phyloP scores from a whole-genome alignment of 1,140 invertebrate species.

The Drosophila rufa region DNA sequence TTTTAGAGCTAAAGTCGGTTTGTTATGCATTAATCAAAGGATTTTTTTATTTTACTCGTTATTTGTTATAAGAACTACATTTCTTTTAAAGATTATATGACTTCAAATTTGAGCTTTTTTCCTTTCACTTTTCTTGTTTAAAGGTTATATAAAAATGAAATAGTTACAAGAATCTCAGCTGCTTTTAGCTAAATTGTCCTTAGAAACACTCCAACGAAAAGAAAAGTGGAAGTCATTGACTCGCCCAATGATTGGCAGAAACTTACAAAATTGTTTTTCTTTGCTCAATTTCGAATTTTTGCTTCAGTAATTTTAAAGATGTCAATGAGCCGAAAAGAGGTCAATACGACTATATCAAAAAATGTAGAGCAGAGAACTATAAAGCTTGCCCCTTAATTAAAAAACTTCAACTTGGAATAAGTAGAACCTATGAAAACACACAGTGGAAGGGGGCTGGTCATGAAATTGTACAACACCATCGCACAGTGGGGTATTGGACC shows the following conservation, averaged over 20 bases:
- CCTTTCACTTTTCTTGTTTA: neutral
- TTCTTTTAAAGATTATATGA: too few species aligned
- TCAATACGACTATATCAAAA: too few species aligned
- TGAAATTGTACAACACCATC: constrained; percentile 53
- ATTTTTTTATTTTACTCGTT: too few species aligned
- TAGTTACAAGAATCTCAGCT: constrained; percentile 10
- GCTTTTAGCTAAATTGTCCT: neutral
- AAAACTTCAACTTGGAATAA: neutral
- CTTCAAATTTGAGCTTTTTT: too few species aligned
- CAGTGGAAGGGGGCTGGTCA: neutral
- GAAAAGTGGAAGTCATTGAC: constrained; percentile 17
- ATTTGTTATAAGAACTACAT: too few species aligned
- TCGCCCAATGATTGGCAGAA: constrained; percentile 25
- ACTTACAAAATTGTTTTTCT: constrained; percentile 17
- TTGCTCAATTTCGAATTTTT: neutral
- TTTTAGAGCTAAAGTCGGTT: too few species aligned
- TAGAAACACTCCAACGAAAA: neutral
- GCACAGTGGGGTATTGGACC: too few species aligned
- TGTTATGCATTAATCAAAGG: too few species aligned
- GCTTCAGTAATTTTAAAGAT: constrained; percentile 4
- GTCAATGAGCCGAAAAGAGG: constrained; percentile 3
- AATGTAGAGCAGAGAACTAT: constrained; percentile 22
- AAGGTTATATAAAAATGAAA: neutral
- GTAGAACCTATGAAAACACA: constrained; percentile 16
- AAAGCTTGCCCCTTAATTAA: constrained; percentile 21